phyloP scores from a whole-genome alignment of 2,888 invertebrate species.

The Archaeoteleia sp. region DNA sequence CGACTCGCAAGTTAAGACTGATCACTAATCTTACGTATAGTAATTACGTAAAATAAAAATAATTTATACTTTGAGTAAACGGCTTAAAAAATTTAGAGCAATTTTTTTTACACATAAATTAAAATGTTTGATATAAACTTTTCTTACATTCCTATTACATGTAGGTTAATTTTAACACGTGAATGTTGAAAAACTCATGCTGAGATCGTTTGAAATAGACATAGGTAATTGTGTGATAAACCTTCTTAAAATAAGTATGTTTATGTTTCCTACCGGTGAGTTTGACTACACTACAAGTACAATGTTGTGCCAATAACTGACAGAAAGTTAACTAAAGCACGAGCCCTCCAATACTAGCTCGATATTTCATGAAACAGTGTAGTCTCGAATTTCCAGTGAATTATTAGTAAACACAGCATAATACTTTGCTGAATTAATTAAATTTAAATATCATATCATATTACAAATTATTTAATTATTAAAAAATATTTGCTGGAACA shows the following conservation, averaged over 20 bases:
- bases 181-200: slow-evolving; percentile 48
- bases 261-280: slow-evolving; percentile 33
- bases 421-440: too few species aligned
- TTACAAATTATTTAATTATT: slow-evolving; percentile 22
- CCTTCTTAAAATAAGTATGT: slow-evolving; percentile 23
- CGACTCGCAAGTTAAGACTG: too few species aligned
- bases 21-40: too few species aligned
- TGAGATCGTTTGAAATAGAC: slow-evolving; percentile 22
- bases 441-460: too few species aligned
- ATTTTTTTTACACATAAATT: too few species aligned
- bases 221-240: slow-evolving; percentile 40
- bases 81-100: too few species aligned
- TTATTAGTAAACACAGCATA: too few species aligned
- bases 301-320: slow-evolving; percentile 73
- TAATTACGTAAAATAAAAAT: too few species aligned
- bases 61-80: too few species aligned
- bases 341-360: slow-evolving; percentile 51
- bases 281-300: slow-evolving; percentile 65
- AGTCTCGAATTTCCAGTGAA: too few species aligned
- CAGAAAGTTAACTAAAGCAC: slow-evolving; percentile 60
- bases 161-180: slow-evolving; percentile 62
- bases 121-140: slow-evolving; percentile 43
- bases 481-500: background rate
- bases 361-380: too few species aligned
- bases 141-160: slow-evolving; percentile 61